Evolutionary conservation across 1,140 invertebrate genomes (phyloP).

Genomic region (Parapsyche elsis): DNA sequence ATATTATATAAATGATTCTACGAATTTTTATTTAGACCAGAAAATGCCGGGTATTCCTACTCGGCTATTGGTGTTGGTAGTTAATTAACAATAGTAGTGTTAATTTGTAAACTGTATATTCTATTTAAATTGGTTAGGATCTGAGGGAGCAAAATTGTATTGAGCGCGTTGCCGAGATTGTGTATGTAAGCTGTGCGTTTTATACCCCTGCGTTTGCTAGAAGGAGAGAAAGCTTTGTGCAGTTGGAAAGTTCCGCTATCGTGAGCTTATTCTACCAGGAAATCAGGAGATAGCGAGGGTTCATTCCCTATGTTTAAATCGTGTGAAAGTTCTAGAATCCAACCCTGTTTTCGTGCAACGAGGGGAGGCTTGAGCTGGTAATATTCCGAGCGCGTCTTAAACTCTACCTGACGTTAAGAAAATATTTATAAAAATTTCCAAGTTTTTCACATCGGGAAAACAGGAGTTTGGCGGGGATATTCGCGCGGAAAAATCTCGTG

Average conservation of each 20-base stretch:
- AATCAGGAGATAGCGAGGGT: conserved; percentile 28
- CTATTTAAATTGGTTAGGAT: too few relatives aligned
- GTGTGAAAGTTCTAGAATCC: neutral
- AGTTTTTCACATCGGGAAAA: conserved; percentile 29
- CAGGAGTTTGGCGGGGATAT: neutral
- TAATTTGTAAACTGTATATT: too few relatives aligned
- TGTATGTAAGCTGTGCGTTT: conserved; percentile 24
- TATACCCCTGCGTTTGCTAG: conserved; percentile 46
- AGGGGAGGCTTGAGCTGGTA: too few relatives aligned
- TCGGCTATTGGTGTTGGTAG: too few relatives aligned
- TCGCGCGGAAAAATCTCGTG: neutral
- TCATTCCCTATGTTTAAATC: neutral
- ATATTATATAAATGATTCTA: too few relatives aligned
- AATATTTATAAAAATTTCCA: conserved; percentile 44
- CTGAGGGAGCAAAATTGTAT: conserved; percentile 25
- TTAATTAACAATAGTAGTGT: too few relatives aligned
- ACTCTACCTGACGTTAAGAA: conserved; percentile 2
- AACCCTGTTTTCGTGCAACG: too few relatives aligned
- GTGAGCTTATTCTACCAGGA: conserved; percentile 58
- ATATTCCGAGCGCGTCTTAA: conserved; percentile 3
- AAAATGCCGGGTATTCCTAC: too few relatives aligned
- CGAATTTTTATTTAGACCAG: too few relatives aligned
- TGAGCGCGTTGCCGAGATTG: neutral
- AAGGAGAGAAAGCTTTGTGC: conserved; percentile 54
- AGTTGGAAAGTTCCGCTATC: conserved; percentile 52